phyloP scores from a whole-genome alignment of 1,140 invertebrate genomes.

The Campoletis sonorensis region DNA sequence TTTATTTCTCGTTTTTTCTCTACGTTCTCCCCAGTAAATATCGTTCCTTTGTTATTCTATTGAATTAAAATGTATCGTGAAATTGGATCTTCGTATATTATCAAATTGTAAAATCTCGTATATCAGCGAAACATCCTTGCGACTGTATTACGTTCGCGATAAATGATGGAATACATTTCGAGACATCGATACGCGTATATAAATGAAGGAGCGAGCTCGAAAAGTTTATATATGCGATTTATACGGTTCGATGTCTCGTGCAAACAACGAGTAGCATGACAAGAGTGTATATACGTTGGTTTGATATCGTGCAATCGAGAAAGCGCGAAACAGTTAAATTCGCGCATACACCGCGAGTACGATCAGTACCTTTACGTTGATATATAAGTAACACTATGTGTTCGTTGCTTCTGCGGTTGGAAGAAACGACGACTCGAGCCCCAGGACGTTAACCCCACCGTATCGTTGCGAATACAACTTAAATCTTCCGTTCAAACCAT shows the following conservation, averaged over 20 bases:
- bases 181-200: background rate
- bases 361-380: background rate
- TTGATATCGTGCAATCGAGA: constrained; percentile 17
- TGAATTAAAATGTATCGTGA: background rate
- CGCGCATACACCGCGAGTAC: background rate
- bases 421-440: background rate
- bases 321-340: constrained; percentile 29
- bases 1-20: too few species aligned
- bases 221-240: background rate
- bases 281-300: constrained; percentile 5
- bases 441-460: constrained; percentile 1
- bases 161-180: background rate
- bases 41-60: background rate
- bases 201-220: background rate
- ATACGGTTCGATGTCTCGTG: background rate
- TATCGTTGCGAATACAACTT: background rate
- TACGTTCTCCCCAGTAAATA: too few species aligned
- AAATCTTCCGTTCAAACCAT: background rate
- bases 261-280: background rate
- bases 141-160: background rate
- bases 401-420: background rate
- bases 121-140: constrained; percentile 6
- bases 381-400: background rate
- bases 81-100: background rate
- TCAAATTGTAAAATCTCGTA: constrained; percentile 17